Evolutionary conservation across 2,888 invertebrate species (phyloP).

Genomic region (Chrysolina haemoptera): DNA sequence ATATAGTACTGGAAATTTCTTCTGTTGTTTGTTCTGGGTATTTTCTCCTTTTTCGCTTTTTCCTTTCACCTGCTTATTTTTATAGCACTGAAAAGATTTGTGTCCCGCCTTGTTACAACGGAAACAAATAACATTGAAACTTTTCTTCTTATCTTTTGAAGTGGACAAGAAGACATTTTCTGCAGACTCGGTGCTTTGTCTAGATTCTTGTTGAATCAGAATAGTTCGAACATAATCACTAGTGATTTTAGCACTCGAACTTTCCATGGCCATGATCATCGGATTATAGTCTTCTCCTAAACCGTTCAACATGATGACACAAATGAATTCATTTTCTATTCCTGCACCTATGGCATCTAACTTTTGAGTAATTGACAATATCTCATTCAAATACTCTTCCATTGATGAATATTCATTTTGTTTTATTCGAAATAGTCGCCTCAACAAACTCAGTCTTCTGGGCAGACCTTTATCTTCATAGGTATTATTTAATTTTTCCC

Average conservation of each 20-base stretch:
- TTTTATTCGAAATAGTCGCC: conserved; percentile 18
- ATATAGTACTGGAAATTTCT: not conserved
- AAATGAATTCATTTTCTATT: conserved; percentile 32
- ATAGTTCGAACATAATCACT: conserved; percentile 19
- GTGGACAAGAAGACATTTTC: not conserved
- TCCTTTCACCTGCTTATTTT: not conserved
- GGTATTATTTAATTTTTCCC: not conserved
- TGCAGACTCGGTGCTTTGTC: not conserved
- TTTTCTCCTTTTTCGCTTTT: not conserved
- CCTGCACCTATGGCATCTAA: conserved; percentile 13
- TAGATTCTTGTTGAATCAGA: not conserved
- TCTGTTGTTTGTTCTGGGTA: not conserved
- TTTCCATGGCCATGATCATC: conserved; percentile 40
- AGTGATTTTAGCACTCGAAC: conserved; percentile 30
- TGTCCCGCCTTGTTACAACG: not conserved
- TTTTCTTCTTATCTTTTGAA: not conserved
- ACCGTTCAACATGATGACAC: conserved; percentile 33
- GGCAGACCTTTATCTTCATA: conserved; percentile 13
- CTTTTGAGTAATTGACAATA: conserved; percentile 6
- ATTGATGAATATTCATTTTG: conserved; percentile 15
- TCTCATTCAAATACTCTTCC: conserved; percentile 31
- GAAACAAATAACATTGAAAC: not conserved
- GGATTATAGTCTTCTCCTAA: conserved; percentile 36
- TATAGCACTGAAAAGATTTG: not conserved
- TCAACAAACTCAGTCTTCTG: conserved; percentile 14